Evolutionary conservation across 53 echinoderm and acorn worm species (phyloP), one percentile per base, ranked within the genome.

Genomic region (Temnopleurus reevesii): DNA sequence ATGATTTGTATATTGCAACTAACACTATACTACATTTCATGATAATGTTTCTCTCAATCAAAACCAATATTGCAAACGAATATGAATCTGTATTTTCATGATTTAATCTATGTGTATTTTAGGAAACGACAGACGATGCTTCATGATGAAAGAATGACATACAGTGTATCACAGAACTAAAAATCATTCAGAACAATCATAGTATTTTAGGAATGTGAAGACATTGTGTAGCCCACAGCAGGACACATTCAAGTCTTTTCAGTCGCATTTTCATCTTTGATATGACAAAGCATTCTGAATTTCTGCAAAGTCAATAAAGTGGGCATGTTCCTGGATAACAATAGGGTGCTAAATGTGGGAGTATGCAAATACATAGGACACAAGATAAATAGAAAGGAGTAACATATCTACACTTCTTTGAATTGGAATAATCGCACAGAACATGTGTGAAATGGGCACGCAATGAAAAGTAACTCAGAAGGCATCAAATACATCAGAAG

Each of bases 241-340:
- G 38, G 2, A 65, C 38, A 41, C 41, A 41, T 71, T 71, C 41
- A 21, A 71, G 6, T 71, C 41, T 10, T 41, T 71, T n/a, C 71
- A 71, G 4, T 21, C 2, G 3, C 8, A n/a, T 71, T 10, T 71
- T 71, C 41, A 71, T 71, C 71, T 71, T 38, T n/a, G 71, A 71
- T 76, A 43, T 45, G 43, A 76, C 76, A 76, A 79, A 79, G 79
- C 30, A 0, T 26, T 79, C 36, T 47, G 49, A 47, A 79, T 46
- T 25, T 26, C 5, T 9, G 51, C 17, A 79, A 79, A 46, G 79
- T 79, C 49, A 79, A 79, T 30, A 79, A 47, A 51, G 79, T 79
- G 79, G 79, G 46, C 79, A 79, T 17, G 79, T 0, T 46, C 5
- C 21, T 45, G 12, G 13, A 33, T 17, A n/a, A 36, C 12, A 34